Percentiles rank a stretch among this genome's conserved stretches.
Conservation (phyloP, 2,888 invertebrate genomes). For the Aphidius colemani region DNA sequence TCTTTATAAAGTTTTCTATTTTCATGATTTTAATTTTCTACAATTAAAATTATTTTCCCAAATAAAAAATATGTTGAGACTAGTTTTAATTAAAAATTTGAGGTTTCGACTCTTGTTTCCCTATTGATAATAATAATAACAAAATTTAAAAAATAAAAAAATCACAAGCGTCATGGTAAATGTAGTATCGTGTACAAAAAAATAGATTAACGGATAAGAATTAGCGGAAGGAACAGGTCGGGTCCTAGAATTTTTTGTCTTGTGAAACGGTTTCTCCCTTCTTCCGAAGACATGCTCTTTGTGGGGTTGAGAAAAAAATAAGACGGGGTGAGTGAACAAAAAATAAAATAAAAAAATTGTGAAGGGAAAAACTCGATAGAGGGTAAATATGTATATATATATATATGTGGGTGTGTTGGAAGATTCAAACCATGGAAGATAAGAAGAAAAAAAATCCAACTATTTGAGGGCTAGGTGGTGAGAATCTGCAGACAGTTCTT, state of each 20-base stretch:
- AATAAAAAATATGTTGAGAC: not conserved
- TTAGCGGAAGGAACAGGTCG: constrained; percentile 49
- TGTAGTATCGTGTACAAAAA: constrained; percentile 35
- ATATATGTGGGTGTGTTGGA: constrained; percentile 19
- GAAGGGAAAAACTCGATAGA: constrained; percentile 20
- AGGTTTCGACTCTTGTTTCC: too few relatives aligned
- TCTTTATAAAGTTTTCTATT: too few relatives aligned
- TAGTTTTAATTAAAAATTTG: too few relatives aligned
- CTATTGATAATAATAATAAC: not conserved
- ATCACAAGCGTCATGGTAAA: not conserved
- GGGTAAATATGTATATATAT: not conserved
- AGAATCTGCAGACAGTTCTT: constrained; percentile 47
- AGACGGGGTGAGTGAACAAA: constrained; percentile 21
- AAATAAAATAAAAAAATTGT: constrained; percentile 19
- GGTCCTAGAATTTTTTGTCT: constrained; percentile 31
- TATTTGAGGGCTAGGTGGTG: constrained; percentile 30
- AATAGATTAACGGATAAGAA: constrained; percentile 49
- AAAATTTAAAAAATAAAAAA: not conserved
- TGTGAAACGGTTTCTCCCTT: constrained; percentile 33
- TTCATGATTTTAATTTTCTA: too few relatives aligned
- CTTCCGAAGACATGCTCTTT: constrained; percentile 41
- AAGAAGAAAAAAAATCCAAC: constrained; percentile 30
- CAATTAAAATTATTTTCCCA: not conserved
- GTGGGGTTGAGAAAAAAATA: constrained; percentile 34
- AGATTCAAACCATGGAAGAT: constrained; percentile 7